Conservation (phyloP, 2,113 vertebrate genomes). For the Riparia riparia region DNA sequence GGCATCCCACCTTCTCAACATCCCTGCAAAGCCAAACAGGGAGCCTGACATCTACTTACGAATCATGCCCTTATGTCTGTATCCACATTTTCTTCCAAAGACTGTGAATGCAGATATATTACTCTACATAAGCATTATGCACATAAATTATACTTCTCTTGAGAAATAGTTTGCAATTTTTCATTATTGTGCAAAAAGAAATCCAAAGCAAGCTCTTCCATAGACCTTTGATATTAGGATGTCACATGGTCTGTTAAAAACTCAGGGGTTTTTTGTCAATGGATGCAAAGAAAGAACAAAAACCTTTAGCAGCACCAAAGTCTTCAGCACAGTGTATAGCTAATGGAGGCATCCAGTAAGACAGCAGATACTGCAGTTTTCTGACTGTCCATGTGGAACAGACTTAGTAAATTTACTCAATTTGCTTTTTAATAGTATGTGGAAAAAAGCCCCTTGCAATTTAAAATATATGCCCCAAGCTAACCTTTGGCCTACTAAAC, state of each 20-base stretch:
- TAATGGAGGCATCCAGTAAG: not conserved
- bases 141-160: not conserved
- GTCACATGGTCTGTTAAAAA: not conserved
- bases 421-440: slow-evolving; percentile 5
- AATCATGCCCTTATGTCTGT: not conserved
- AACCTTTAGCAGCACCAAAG: not conserved
- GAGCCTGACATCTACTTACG: not conserved
- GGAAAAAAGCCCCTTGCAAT: not conserved
- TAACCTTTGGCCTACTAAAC: slow-evolving; percentile 11
- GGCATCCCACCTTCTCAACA: not conserved
- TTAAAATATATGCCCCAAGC: not conserved
- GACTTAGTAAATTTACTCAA: not conserved
- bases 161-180: not conserved
- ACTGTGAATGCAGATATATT: not conserved
- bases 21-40: not conserved
- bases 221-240: not conserved
- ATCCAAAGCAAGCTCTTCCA: not conserved
- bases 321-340: not conserved
- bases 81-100: not conserved
- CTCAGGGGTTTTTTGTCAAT: not conserved
- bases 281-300: not conserved
- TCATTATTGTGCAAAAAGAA: not conserved
- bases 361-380: not conserved
- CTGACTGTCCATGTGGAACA: not conserved
- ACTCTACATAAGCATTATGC: not conserved